Conservation (phyloP, 2,888 invertebrate genomes). For the Synergus laeviventris region DNA sequence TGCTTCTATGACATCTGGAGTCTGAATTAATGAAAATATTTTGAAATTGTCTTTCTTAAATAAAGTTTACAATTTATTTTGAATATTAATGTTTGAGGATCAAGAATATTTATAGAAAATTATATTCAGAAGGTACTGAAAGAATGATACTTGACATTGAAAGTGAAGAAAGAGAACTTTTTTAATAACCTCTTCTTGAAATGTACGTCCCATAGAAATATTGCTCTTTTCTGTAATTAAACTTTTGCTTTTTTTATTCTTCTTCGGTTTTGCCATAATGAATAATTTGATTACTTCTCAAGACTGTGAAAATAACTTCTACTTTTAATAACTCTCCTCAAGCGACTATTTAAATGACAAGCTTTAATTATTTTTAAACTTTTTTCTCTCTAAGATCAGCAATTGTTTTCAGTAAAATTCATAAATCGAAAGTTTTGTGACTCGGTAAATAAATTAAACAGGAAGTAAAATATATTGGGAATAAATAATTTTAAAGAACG, state of each 20-base stretch:
- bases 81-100: background rate
- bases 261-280: constrained; percentile 1
- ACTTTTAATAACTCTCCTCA: background rate
- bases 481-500: constrained; percentile 22
- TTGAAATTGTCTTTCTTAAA: background rate
- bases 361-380: background rate
- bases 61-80: background rate
- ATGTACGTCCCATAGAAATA: background rate
- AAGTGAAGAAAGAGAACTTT: background rate
- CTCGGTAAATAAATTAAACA: background rate
- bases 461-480: constrained; percentile 5
- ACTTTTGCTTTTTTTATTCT: constrained; percentile 5
- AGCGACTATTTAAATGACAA: background rate
- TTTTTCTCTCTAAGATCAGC: background rate
- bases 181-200: background rate
- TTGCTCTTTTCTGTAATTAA: background rate
- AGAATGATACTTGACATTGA: background rate
- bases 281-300: background rate
- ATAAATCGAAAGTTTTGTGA: background rate
- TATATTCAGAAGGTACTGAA: background rate
- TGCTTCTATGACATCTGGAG: background rate
- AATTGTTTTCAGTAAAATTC: background rate
- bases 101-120: too few species aligned
- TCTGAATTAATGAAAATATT: background rate
- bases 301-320: background rate